Conservation (phyloP, 2,113 vertebrate genomes). For the Corythornis madagascariensis region DNA sequence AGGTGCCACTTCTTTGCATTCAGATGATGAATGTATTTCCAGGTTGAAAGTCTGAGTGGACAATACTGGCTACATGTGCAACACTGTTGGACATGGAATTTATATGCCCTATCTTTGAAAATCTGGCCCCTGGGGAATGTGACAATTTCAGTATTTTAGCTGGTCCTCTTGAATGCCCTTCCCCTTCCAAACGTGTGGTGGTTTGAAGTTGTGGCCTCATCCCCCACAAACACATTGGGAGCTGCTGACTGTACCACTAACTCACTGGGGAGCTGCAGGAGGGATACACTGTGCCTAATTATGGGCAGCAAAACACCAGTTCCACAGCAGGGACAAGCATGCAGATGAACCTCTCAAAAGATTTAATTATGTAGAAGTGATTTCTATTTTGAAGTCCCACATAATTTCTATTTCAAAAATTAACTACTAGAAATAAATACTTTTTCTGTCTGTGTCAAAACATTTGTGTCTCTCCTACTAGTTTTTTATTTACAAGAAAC, state of each 20-base stretch:
- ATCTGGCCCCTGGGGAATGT: background rate
- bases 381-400: constrained; percentile 11
- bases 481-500: background rate
- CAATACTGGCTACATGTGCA: background rate
- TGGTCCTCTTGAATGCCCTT: background rate
- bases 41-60: background rate
- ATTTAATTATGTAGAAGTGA: background rate
- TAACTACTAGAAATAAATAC: background rate
- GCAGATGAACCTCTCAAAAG: constrained; percentile 15
- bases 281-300: background rate
- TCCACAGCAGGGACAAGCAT: background rate
- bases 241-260: background rate
- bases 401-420: background rate
- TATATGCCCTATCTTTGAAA: background rate
- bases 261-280: background rate
- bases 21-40: background rate
- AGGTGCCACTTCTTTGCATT: background rate
- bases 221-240: background rate
- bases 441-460: constrained; percentile 8
- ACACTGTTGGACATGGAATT: background rate
- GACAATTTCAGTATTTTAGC: background rate
- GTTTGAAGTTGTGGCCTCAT: background rate
- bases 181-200: rapidly evolving
- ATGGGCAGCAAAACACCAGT: background rate
- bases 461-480: background rate